Conservation (phyloP, 2,797 vertebrate species). For the Phataginus tetradactyla region DNA sequence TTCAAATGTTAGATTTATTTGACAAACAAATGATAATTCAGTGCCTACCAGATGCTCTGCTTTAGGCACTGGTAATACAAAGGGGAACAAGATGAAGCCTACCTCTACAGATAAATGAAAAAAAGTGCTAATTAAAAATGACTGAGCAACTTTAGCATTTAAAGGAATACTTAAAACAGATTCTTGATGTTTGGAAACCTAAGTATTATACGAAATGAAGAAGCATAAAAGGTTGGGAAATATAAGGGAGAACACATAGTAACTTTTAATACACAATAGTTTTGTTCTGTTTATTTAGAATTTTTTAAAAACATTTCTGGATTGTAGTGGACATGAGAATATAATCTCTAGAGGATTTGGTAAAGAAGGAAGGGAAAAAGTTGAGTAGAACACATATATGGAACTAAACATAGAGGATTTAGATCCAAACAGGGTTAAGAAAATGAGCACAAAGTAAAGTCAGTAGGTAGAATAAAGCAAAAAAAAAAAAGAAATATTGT, state of each 20-base stretch:
- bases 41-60: background rate
- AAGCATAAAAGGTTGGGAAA: slow-evolving; percentile 1
- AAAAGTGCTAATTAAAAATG: background rate
- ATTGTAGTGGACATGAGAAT: background rate
- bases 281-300: slow-evolving; percentile 37
- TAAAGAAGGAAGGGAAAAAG: slow-evolving; percentile 14
- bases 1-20: background rate
- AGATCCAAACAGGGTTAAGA: background rate
- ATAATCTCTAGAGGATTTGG: background rate
- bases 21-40: background rate
- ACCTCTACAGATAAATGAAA: background rate
- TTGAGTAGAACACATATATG: background rate
- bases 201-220: background rate
- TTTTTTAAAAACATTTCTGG: background rate
- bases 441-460: background rate
- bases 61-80: background rate
- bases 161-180: background rate
- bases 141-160: background rate
- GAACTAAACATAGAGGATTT: background rate
- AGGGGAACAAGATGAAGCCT: background rate
- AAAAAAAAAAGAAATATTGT: background rate
- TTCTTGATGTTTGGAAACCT: slow-evolving; percentile 9
- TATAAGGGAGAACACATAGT: background rate
- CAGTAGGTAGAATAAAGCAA: background rate
- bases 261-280: background rate